Evolutionary conservation across 2,888 invertebrate genomes (phyloP), one percentile per base, ranked within the genome.

Genomic region (Xylota segnis): DNA sequence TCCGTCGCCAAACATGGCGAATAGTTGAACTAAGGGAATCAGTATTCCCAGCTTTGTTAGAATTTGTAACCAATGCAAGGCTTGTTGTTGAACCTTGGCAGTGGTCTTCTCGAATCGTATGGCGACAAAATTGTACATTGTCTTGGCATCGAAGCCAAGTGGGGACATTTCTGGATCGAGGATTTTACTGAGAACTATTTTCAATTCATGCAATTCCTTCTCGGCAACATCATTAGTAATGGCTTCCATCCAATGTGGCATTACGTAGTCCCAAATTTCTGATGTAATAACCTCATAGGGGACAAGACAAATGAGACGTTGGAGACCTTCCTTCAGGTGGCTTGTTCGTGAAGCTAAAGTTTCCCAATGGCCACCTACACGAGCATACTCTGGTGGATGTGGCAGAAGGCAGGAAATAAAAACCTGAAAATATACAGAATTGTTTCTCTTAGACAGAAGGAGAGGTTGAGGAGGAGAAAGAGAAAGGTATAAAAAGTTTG

Each of bases 181-280:
- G 82, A 99, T 97, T 95, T 99, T 99, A 90, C 97, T 98, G 89
- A 92, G 93, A 37, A 97, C 95, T 87, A 97, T 95, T 92, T 97
- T 96, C 14, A 98, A 92, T 90, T 98, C 97, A 61, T 94, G 93
- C 52, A 97, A 93, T 90, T 98, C 98, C 91, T 97, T 96, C 91
- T 97, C 97, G 0, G 97, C 97, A 0, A 98, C 97, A 90, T 98
- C 97, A 83, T 96, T 96, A 65, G 97, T 97, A 88, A 99, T 97
- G 0, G 98, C 98, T 92, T 99, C 98, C 96, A 99, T 96, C 99
- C 99, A 99, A 89, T 97, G 96, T 0, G 99, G 99, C 98, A 99
- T 99, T 23, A 99, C 98, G 91, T 96, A 96, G 91, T 98, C 97
- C 99, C 99, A 99, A 75, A 98, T 97, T 90, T 98, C 97, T 88